A percentile compares a stretch with the other conserved stretches of the same genome.
Conservation (phyloP, 1,140 invertebrate genomes). For the Orius insidiosus region DNA sequence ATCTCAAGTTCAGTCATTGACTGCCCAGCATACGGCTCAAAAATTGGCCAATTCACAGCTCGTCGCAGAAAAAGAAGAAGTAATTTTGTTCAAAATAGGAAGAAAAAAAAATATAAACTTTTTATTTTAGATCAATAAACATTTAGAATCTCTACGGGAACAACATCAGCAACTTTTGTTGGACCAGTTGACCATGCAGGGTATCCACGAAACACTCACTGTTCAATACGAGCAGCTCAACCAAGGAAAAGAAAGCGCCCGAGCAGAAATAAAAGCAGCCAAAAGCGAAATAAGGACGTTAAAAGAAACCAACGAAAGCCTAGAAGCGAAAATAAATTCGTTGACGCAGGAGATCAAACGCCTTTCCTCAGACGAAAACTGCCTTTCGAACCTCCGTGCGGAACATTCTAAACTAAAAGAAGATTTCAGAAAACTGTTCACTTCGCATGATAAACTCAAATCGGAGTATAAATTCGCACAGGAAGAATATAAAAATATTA, state of each 20-base stretch:
- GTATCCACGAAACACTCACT: conserved; percentile 72
- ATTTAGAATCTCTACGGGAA: conserved; percentile 30
- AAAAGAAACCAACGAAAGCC: conserved; percentile 39
- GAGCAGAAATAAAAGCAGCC: conserved; percentile 54
- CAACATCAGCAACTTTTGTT: conserved; percentile 54
- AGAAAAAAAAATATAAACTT: conserved; percentile 8
- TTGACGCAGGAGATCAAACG: conserved; percentile 47
- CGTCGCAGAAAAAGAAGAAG: conserved; percentile 69
- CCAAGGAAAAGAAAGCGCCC: conserved; percentile 64
- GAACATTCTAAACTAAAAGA: conserved; percentile 74
- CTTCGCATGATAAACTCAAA: conserved; percentile 66
- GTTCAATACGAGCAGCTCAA: conserved; percentile 72
- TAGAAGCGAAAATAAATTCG: conserved; percentile 39
- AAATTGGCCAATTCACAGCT: conserved; percentile 69
- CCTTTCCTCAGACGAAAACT: conserved; percentile 50
- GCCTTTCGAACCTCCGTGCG: conserved; percentile 54
- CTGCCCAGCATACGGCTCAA: conserved; percentile 64
- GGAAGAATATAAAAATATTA: conserved; percentile 65
- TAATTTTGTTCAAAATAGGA: conserved; percentile 33
- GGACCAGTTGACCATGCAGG: conserved; percentile 71
- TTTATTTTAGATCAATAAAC: conserved; percentile 37
- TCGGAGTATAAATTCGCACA: conserved; percentile 66
- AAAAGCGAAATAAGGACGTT: conserved; percentile 54
- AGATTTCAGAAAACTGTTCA: conserved; percentile 48
- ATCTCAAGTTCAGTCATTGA: conserved; percentile 66